These are phyloP conservation scores for Sesia apiformis DNA, from an alignment of 2,888 invertebrate species.

Conservation along the genomic window DNA sequence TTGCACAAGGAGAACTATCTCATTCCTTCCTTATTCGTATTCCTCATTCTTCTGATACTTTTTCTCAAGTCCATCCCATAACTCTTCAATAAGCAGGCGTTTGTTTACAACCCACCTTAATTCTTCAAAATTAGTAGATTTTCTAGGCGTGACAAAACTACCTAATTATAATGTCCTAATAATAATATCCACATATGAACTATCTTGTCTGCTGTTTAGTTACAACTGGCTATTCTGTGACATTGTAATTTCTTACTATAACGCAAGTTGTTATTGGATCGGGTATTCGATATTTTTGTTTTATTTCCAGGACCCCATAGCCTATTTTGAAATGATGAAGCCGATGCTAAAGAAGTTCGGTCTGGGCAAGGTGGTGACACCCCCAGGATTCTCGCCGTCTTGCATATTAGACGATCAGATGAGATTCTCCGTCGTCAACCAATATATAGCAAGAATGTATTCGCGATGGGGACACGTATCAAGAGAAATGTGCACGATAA, in stretches of 20 bases:
- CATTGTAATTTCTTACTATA: too few species aligned
- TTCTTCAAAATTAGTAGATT: too few species aligned
- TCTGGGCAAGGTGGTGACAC: constrained; percentile 91
- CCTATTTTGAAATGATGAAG: constrained; percentile 87
- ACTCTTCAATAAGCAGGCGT: background rate
- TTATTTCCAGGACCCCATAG: constrained; percentile 81
- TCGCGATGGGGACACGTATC: constrained; percentile 93
- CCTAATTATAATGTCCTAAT: too few species aligned
- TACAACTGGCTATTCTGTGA: too few species aligned
- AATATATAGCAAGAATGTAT: constrained; percentile 91
- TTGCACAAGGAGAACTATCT: too few species aligned
- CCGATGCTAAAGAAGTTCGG: constrained; percentile 86
- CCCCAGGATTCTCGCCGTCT: constrained; percentile 81
- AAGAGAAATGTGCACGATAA: constrained; percentile 88
- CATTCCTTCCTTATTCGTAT: too few species aligned
- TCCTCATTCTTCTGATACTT: background rate
- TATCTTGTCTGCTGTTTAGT: too few species aligned
- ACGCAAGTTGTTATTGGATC: too few species aligned
- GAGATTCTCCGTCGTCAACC: constrained; percentile 90
- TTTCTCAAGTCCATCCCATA: background rate
- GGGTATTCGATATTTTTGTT: background rate
- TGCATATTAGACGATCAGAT: constrained; percentile 89
- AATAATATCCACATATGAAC: too few species aligned
- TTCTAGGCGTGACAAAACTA: too few species aligned
- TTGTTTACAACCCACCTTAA: too few species aligned